A percentile compares a stretch with the other conserved stretches of the same genome.
phyloP scores from a whole-genome alignment of 2,888 invertebrate species.

The Nymphalis urticae region DNA sequence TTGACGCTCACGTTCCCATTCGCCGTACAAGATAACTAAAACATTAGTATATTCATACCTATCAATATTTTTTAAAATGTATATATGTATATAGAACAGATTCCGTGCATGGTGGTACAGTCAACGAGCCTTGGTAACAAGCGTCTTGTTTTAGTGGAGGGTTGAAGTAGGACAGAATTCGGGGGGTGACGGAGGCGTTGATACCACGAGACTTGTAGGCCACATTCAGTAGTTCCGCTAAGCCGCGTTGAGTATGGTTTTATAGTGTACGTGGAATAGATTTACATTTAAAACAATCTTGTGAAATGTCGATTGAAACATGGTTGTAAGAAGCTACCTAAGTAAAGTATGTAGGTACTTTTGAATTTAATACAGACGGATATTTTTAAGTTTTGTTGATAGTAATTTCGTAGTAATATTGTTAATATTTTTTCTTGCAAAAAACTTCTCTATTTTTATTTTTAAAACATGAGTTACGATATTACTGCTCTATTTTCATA shows the following conservation, averaged over 20 bases:
- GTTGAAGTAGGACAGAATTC: slow-evolving; percentile 50
- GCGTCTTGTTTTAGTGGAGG: slow-evolving; percentile 62
- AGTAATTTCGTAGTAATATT: too few relatives aligned
- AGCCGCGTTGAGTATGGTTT: slow-evolving; percentile 52
- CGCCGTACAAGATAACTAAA: slow-evolving; percentile 56
- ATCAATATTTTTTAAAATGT: too few relatives aligned
- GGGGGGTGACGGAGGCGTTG: slow-evolving; percentile 31
- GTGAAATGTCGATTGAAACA: too few relatives aligned
- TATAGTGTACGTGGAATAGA: slow-evolving; percentile 14
- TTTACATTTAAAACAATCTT: too few relatives aligned
- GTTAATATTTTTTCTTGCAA: too few relatives aligned
- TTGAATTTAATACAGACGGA: too few relatives aligned
- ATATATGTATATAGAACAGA: slow-evolving; percentile 62
- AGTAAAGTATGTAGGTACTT: too few relatives aligned
- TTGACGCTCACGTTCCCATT: slow-evolving; percentile 49
- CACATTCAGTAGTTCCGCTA: slow-evolving; percentile 46
- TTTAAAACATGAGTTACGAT: too few relatives aligned
- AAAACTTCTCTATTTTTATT: too few relatives aligned
- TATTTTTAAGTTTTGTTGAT: too few relatives aligned
- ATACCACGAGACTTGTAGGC: slow-evolving; percentile 22
- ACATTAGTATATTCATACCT: slow-evolving; percentile 21
- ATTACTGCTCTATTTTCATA: too few relatives aligned
- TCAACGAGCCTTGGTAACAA: slow-evolving; percentile 65
- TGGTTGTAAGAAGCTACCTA: too few relatives aligned
- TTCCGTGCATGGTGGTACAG: slow-evolving; percentile 64